Evolutionary conservation across 2,797 vertebrate genomes (phyloP).

Genomic region (Acipenser transmontanus): DNA sequence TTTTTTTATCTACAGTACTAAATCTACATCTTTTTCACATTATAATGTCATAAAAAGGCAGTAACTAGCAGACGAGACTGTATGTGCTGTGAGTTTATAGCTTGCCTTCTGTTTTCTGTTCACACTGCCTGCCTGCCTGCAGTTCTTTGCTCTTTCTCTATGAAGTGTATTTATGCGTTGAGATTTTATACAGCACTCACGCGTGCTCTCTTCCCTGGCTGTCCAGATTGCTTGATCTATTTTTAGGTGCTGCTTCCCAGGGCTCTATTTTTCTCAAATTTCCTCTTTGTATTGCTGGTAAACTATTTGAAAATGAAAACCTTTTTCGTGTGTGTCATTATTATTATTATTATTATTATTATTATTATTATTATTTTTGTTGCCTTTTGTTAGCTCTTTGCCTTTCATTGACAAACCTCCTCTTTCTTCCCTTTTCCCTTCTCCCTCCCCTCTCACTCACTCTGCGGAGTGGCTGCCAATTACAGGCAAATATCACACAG

Average conservation of each 20-base stretch:
- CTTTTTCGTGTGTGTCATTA: conserved; percentile 5
- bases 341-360: background rate
- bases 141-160: conserved; percentile 5
- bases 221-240: conserved; percentile 53
- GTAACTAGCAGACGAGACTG: too few species aligned
- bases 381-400: background rate
- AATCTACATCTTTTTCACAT: too few species aligned
- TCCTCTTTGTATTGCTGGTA: conserved; percentile 57
- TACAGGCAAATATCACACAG: background rate
- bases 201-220: conserved; percentile 1
- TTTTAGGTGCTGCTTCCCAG: conserved; percentile 62
- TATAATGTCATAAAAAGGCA: too few species aligned
- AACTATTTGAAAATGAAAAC: conserved; percentile 46
- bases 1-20: too few species aligned
- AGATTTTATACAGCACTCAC: conserved; percentile 40
- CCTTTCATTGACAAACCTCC: fast-evolving
- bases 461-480: conserved; percentile 15
- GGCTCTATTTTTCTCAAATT: conserved; percentile 51
- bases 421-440: conserved; percentile 8
- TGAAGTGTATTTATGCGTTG: conserved; percentile 40
- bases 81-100: too few species aligned
- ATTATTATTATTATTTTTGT: too few species aligned
- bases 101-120: too few species aligned
- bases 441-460: conserved; percentile 55
- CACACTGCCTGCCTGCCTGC: too few species aligned